These are phyloP conservation scores for Salvelinus alpinus DNA, from an alignment of 2,113 vertebrate genomes.

Conservation along the genomic window DNA sequence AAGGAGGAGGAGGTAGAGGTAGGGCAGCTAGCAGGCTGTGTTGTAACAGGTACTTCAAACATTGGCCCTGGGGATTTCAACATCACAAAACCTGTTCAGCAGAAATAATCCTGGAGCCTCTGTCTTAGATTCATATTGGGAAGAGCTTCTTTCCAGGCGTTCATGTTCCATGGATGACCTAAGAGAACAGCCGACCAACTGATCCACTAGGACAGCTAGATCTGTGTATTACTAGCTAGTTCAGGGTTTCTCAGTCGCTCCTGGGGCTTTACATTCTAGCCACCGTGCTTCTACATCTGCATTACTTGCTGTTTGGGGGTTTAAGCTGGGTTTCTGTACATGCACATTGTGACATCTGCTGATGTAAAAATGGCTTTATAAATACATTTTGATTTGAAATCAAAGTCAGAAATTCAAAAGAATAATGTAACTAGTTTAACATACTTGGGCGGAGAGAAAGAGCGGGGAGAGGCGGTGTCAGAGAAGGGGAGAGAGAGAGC, in stretches of 20 bases:
- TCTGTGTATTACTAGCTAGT: neutral
- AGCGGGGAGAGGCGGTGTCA: slow-evolving; percentile 29
- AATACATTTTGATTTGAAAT: too few species aligned
- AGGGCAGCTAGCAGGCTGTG: slow-evolving; percentile 52
- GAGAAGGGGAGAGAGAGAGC: too few species aligned
- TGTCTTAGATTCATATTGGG: too few species aligned
- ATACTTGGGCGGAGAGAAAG: neutral
- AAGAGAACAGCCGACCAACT: neutral
- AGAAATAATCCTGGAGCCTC: neutral
- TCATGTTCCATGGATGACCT: neutral
- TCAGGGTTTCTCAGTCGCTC: too few species aligned
- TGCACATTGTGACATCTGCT: too few species aligned
- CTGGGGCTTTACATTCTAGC: too few species aligned
- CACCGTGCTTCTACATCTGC: too few species aligned
- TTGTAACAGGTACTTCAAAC: slow-evolving; percentile 73
- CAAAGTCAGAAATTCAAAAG: too few species aligned
- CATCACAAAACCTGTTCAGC: slow-evolving; percentile 60
- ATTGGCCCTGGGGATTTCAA: slow-evolving; percentile 59
- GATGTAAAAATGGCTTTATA: too few species aligned
- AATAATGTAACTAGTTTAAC: neutral
- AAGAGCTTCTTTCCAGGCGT: neutral
- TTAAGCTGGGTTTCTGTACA: too few species aligned
- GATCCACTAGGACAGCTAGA: neutral
- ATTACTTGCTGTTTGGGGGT: too few species aligned
- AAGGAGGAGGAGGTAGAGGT: neutral